Evolutionary conservation across 2,797 vertebrate species (phyloP), one percentile per base, ranked within the genome.

Genomic region (Acestrorhynchus altus): DNA sequence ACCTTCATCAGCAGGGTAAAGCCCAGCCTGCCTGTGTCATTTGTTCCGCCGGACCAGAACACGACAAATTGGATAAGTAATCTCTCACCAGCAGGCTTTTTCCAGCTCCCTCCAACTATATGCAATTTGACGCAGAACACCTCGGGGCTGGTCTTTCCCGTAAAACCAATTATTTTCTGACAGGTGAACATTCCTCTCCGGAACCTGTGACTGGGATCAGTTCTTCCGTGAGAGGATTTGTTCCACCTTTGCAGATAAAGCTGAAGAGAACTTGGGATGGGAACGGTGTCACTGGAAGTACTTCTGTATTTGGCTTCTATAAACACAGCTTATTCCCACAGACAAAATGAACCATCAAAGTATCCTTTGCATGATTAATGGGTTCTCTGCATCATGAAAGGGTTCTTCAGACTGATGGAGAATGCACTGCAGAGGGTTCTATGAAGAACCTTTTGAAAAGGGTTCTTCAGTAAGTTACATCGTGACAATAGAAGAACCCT

Each of bases 131-230:
- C 73, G 69, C 22, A 57, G 61, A 67, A 51, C 78, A 81, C 72
- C 74, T 79, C 73, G 46, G 63, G 66, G 66, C 74, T 40, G 6
- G n/a, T 74, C 74, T 46, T 61, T 24, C 72, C 49, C 61, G 64
- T 24, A 74, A 81, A 86, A 79, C 35, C 56, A 66, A 80, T 71
- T 75, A 78, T 76, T 69, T 83, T 76, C 60, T 68, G 56, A 69
- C 47, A 75, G 47, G 54, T 75, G 56, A 75, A 52, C 51, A 57
- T 44, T 66, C 64, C 42, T 24, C 28, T 56, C 66, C 20, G 16
- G 47, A 70, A 46, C 56, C 75, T 63, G 18, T 8, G 28, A 39
- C 60, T 49, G 28, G 16, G 13, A 15, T 13, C 12, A 44, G 39
- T 5, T 40, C 49, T 46, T 56, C 28, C 59, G 65, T 54, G 56